A percentile compares a stretch with the other conserved stretches of the same genome.
phyloP scores from a whole-genome alignment of 2,888 invertebrate genomes.

The Dolichomitus sp. region DNA sequence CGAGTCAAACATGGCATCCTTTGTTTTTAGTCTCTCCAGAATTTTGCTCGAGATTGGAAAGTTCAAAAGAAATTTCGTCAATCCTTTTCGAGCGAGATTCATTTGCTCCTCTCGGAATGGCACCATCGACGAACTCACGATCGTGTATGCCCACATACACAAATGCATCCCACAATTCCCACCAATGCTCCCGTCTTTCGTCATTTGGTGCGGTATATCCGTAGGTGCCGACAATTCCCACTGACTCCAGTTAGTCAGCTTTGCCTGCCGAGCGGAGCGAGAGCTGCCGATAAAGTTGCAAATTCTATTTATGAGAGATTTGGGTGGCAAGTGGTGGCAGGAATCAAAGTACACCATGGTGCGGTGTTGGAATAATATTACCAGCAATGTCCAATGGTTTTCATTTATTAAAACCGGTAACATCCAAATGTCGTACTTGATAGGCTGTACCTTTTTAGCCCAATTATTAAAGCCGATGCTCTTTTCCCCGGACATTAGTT shows the following conservation, averaged over 20 bases:
- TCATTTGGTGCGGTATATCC: conserved; percentile 7
- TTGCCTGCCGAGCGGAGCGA: background rate
- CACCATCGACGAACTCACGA: background rate
- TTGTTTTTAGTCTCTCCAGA: background rate
- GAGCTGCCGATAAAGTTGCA: conserved; percentile 1
- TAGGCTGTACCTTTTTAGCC: background rate
- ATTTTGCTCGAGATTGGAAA: background rate
- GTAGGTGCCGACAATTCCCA: background rate
- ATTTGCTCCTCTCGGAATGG: background rate
- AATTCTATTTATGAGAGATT: background rate
- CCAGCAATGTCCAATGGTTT: conserved; percentile 3
- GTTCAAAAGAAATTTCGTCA: background rate
- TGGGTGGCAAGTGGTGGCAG: background rate
- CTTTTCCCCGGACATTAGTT: background rate
- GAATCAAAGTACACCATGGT: conserved; percentile 5
- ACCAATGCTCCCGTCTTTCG: background rate
- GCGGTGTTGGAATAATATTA: background rate
- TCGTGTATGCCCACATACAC: conserved; percentile 17
- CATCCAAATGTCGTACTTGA: background rate
- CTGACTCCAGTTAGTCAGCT: background rate
- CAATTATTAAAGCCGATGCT: background rate
- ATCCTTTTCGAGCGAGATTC: background rate
- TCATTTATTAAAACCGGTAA: conserved; percentile 1
- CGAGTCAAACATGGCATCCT: background rate
- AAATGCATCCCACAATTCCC: conserved; percentile 20